A percentile compares a stretch with the other conserved stretches of the same genome.
Conservation (phyloP, 2,797 vertebrate species). For the Melanotaenia trifasciata region DNA sequence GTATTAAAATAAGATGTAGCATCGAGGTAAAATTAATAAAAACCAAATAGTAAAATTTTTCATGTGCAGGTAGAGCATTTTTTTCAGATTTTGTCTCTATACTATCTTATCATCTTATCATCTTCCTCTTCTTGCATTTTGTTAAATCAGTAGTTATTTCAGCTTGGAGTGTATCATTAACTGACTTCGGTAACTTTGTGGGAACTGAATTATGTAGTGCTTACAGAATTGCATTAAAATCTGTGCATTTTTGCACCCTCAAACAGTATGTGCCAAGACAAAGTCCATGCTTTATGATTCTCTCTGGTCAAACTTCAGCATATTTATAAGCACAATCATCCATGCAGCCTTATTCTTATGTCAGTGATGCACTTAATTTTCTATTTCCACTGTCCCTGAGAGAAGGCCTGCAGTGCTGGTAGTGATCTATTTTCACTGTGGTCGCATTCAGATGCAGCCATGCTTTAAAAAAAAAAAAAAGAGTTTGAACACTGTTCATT, state of each 20-base stretch:
- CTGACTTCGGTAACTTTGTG: slow-evolving; percentile 5
- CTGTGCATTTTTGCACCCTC: slow-evolving; percentile 10
- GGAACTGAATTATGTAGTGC: slow-evolving; percentile 34
- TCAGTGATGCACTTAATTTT: slow-evolving; percentile 12
- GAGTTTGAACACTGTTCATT: slow-evolving; percentile 3
- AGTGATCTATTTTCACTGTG: slow-evolving; percentile 14
- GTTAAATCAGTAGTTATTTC: slow-evolving; percentile 2
- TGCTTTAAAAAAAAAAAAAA: background rate
- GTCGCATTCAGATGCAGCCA: slow-evolving; percentile 11
- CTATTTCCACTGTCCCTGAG: slow-evolving; percentile 12
- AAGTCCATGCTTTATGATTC: background rate
- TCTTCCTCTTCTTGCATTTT: background rate
- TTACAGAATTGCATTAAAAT: slow-evolving; percentile 23
- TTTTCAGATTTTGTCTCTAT: background rate
- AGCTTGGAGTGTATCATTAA: slow-evolving; percentile 11
- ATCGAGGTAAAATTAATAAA: slow-evolving; percentile 39
- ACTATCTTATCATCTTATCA: too few species aligned
- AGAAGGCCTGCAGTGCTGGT: slow-evolving; percentile 39
- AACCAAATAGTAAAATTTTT: background rate
- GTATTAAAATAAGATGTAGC: slow-evolving; percentile 8
- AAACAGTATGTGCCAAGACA: slow-evolving; percentile 14
- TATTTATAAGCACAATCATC: background rate
- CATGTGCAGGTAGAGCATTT: background rate
- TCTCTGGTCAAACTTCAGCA: slow-evolving; percentile 5
- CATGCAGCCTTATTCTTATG: slow-evolving; percentile 2